Conservation (phyloP, 2,888 invertebrate genomes). For the Sinodicranocentrus sp. region DNA sequence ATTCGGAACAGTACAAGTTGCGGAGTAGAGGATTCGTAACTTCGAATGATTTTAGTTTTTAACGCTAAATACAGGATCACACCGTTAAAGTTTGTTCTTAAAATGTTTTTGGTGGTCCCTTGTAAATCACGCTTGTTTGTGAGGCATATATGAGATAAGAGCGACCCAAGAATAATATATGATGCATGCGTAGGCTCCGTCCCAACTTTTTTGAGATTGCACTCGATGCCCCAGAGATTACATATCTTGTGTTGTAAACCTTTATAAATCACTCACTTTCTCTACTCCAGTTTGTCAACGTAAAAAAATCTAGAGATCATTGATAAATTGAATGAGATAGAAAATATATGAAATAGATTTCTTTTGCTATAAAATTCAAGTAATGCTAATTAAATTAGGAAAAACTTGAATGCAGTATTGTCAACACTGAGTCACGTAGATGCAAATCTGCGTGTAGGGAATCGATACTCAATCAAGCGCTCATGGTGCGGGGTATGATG, state of each 20-base stretch:
- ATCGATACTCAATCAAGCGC: not conserved
- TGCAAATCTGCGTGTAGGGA: not conserved
- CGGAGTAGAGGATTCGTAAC: too few species aligned
- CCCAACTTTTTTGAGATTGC: slow-evolving; percentile 5
- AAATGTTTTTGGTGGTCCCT: slow-evolving; percentile 6
- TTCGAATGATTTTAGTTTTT: too few species aligned
- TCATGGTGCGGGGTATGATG: not conserved
- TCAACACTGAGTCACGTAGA: not conserved
- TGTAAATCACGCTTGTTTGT: slow-evolving; percentile 46
- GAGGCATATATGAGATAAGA: slow-evolving; percentile 29
- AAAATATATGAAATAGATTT: too few species aligned
- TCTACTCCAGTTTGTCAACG: slow-evolving; percentile 35
- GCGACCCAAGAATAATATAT: slow-evolving; percentile 12
- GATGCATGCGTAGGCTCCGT: not conserved
- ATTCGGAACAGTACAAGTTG: too few species aligned
- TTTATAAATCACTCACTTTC: slow-evolving; percentile 40
- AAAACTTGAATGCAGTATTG: too few species aligned
- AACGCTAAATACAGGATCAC: too few species aligned
- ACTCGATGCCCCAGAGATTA: slow-evolving; percentile 46
- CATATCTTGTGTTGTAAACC: not conserved
- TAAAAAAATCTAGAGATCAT: not conserved
- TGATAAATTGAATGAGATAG: too few species aligned
- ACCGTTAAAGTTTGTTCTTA: too few species aligned
- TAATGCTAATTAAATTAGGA: too few species aligned
- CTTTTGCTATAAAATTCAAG: too few species aligned